Percentiles rank a stretch among this genome's conserved stretches.
Evolutionary conservation across 2,888 invertebrate genomes (phyloP).

Genomic region (Xanthostigma xanthostigma): DNA sequence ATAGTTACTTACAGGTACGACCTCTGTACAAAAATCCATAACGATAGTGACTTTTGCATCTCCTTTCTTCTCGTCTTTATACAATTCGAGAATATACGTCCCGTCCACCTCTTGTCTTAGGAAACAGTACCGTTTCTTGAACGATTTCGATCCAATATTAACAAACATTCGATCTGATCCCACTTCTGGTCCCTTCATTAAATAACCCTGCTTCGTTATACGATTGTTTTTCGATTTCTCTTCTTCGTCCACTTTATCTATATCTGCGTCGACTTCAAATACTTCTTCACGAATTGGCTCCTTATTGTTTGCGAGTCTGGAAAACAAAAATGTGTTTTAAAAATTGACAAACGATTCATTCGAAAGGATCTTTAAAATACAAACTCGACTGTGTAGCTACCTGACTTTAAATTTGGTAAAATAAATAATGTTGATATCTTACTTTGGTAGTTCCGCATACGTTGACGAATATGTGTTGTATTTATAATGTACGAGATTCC

Average conservation of each 20-base stretch:
- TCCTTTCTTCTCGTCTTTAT: conserved; percentile 83
- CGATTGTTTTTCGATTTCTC: conserved; percentile 51
- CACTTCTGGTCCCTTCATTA: conserved; percentile 84
- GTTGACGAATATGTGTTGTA: conserved; percentile 78
- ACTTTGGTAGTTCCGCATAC: conserved; percentile 76
- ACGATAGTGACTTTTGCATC: conserved; percentile 86
- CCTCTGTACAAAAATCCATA: conserved; percentile 86
- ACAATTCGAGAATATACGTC: conserved; percentile 79
- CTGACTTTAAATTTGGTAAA: background rate
- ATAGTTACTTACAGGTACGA: conserved; percentile 48
- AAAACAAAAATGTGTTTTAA: background rate
- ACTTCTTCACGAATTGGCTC: conserved; percentile 58
- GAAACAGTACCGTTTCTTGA: conserved; percentile 81
- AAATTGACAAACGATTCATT: too few relatives aligned
- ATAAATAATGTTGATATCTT: conserved; percentile 15
- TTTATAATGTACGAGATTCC: conserved; percentile 84
- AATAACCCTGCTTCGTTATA: conserved; percentile 79
- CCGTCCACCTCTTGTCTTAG: conserved; percentile 82
- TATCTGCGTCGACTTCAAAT: conserved; percentile 80
- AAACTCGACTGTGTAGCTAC: background rate
- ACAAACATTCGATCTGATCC: conserved; percentile 81
- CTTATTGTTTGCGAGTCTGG: conserved; percentile 32
- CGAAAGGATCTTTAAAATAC: too few relatives aligned
- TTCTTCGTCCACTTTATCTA: conserved; percentile 54
- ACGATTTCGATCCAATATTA: conserved; percentile 83